Base-by-base conservation (phyloP, 2,888 invertebrate genomes). In the Pterostichus madidus region DNA sequence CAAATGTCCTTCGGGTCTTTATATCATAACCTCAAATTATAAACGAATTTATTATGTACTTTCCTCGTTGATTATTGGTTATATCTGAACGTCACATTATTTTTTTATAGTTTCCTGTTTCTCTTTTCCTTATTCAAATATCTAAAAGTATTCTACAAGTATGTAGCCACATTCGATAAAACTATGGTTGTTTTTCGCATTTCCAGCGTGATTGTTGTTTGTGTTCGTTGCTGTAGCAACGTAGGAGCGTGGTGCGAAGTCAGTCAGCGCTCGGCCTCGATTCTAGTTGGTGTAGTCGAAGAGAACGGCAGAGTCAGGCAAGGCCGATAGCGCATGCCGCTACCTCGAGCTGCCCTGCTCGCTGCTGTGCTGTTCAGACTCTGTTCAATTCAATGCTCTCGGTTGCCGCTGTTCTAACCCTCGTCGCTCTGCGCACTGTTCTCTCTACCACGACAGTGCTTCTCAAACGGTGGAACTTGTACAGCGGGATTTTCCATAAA, bases 301-400 rank as follows among this genome's bases (percentile, higher is more conserved):
- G 68, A 71, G 68, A 71, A 71, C 68, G 68, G 68, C 35, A 64
- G 46, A 71, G 44, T n/a, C 13, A 13, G 52, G 39, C 68, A 71
- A 71, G 68, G 68, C 68, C 68, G 68, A 64, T 31, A 13, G 64
- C 64, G 32, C 64, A 64, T 71, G 39, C 68, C 39, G 31, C 68
- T 17, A 10, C 39, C 44, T 10, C 17, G 24, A 44, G 44, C 15
- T 71, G 10, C 39, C 44, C 15, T 71, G 39, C 68, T 44, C n/a
- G 91, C 89, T 90, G 91, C 91, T 91, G 91, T 24, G 24, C 91
- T 91, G 91, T 91, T 89, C 84, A 86, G 88, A 88, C 89, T 88
- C 89, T 88, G 89, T 89, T 90, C 90, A 90, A 89, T 44, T 44
- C 68, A 71, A 44, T 39, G 68, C 68, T 71, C 68, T 71, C 64